Percentiles rank a stretch among this genome's conserved stretches.
Conservation (phyloP, 2,797 vertebrate genomes). For the Taeniopygia guttata region DNA sequence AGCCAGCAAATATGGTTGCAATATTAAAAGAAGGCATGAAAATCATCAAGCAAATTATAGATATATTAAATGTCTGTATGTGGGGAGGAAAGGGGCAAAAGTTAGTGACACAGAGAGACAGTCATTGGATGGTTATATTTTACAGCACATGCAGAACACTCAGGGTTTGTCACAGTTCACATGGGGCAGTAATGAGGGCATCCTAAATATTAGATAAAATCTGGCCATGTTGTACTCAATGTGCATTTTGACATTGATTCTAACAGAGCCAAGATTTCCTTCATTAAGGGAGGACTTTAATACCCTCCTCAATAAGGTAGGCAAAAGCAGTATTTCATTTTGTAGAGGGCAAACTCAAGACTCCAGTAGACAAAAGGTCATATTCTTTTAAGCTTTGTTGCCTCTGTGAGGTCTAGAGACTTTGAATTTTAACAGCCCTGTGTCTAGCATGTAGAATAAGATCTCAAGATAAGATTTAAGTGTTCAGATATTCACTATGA, state of each 20-base stretch:
- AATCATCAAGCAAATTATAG: slow-evolving; percentile 43
- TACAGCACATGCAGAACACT: not conserved
- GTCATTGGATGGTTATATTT: not conserved
- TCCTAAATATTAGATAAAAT: not conserved
- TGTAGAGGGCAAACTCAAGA: not conserved
- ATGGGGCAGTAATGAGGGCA: not conserved
- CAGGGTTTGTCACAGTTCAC: not conserved
- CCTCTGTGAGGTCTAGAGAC: not conserved
- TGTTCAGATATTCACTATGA: not conserved
- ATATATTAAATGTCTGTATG: not conserved
- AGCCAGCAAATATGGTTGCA: slow-evolving; percentile 43
- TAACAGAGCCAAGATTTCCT: not conserved
- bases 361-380: not conserved
- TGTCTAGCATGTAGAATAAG: not conserved
- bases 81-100: not conserved
- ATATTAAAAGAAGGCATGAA: slow-evolving; percentile 48
- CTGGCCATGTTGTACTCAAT: not conserved
- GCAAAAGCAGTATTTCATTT: not conserved
- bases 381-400: not conserved
- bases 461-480: not conserved
- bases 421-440: not conserved
- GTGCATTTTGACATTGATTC: not conserved
- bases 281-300: not conserved
- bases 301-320: not conserved
- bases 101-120: not conserved